Evolutionary conservation across 2,113 vertebrate species (phyloP), one percentile per base, ranked within the genome.

Genomic region (Raphicerus campestris): DNA sequence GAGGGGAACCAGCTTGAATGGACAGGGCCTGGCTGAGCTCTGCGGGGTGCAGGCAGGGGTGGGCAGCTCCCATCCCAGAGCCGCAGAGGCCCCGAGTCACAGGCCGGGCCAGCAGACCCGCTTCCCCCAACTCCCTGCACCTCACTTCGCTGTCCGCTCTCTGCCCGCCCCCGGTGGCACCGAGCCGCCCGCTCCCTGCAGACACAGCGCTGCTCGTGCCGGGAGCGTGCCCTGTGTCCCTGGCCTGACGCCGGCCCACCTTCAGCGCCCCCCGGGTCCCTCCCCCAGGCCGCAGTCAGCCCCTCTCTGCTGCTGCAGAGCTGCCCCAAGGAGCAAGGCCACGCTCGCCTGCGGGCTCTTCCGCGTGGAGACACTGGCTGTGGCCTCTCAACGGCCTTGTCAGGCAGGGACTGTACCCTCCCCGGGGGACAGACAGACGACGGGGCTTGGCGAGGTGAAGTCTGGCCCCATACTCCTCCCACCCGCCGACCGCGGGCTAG

Each of bases 201-300:
- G 19, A 84, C 2, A 35, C 6, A 20, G 20, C 0, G 0, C 30
- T 0, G 0, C 30, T 45, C 10, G 0, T 35, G 28, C 39, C 10
- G 13, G 7, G 63, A 19, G 24, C 63, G 83, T 58, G 47, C 61
- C 80, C 39, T 22, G 19, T 53, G 78, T 22, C 47, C 63, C 58
- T 5, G 53, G 5, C 14, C 28, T 32, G 22, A 10, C 2, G 17
- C 9, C 1, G 8, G 3, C 7, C 16, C 28, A 17, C 26, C 58
- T 81, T 32, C 51, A 84, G 66, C 83, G 19, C 42, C 55, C 24
- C 80, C 19, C 47, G n/a, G 61, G 49, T 6, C 2, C 58, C 22
- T 5, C 32, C 47, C 32, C 24, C 20, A 14, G 35, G 97, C 30
- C 51, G 19, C 6, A 70, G 60, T 60, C 6, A 19, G 15, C 2